Percentiles rank a stretch among this genome's conserved stretches.
Conservation (phyloP, 2,888 invertebrate species). For the Phytoseiulus persimilis region DNA sequence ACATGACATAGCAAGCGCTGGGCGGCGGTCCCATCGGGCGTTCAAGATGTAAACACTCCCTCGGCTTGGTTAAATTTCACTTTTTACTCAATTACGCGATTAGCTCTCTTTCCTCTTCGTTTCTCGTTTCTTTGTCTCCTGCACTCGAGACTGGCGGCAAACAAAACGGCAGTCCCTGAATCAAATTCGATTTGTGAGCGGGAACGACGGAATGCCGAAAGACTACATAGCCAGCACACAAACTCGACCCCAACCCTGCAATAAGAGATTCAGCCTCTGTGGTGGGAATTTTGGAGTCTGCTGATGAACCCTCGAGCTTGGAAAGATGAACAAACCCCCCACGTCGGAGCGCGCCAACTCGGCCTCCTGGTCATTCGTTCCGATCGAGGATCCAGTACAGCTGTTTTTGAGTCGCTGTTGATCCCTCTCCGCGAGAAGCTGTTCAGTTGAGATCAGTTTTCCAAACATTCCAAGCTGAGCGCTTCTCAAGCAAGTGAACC, state of each 20-base stretch:
- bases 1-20: not conserved
- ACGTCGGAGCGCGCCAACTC: no score
- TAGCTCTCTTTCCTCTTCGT: not conserved
- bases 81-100: constrained; percentile 5
- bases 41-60: not conserved
- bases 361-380: no score
- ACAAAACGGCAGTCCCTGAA: not conserved
- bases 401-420: no score
- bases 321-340: no score
- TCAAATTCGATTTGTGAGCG: not conserved
- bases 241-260: not conserved
- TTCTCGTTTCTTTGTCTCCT: not conserved
- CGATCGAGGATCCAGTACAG: no score
- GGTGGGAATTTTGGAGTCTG: no score
- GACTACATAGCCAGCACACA: not conserved
- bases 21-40: not conserved
- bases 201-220: not conserved
- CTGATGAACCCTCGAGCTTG: no score
- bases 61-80: not conserved
- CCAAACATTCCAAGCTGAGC: no score
- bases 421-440: no score
- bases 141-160: not conserved
- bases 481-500: no score
- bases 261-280: no score
- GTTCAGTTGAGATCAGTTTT: no score